A percentile compares a stretch with the other conserved stretches of the same genome.
Evolutionary conservation across 92 coral and sea anemone species (phyloP).

Genomic region (Epizoanthus stellaris): DNA sequence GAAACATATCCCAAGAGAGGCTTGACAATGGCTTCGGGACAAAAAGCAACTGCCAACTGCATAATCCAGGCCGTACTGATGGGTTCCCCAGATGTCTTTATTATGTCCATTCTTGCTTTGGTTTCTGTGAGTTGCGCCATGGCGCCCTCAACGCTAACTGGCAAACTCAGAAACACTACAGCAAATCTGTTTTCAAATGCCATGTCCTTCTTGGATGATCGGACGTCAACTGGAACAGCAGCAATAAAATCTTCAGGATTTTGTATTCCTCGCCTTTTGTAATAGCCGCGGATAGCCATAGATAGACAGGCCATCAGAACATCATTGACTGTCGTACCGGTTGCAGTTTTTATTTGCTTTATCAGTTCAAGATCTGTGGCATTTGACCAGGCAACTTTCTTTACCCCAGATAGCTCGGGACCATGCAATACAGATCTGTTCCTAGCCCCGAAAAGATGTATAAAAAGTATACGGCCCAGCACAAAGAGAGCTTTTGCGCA

Average conservation of each 20-base stretch:
- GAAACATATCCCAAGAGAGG: constrained; percentile 56
- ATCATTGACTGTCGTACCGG: constrained; percentile 94
- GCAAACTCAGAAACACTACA: constrained; percentile 67
- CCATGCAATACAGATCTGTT: constrained; percentile 87
- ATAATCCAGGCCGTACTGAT: constrained; percentile 68
- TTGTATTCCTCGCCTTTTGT: constrained; percentile 71
- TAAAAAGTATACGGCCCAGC: constrained; percentile 51
- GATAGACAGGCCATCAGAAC: constrained; percentile 87
- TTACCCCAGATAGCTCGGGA: constrained; percentile 71
- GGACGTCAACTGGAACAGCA: constrained; percentile 86
- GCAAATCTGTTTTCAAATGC: constrained; percentile 83
- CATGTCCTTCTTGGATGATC: constrained; percentile 50
- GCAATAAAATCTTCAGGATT: constrained; percentile 80
- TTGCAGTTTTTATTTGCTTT: constrained; percentile 76
- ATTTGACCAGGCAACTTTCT: constrained; percentile 82
- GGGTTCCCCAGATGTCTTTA: constrained; percentile 87
- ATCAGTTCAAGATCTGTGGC: constrained; percentile 71
- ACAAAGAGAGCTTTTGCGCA: constrained; percentile 67
- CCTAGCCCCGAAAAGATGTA: constrained; percentile 42
- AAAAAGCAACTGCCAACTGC: constrained; percentile 59
- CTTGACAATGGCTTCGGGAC: constrained; percentile 67
- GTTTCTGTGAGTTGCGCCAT: constrained; percentile 72
- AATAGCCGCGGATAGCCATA: constrained; percentile 78
- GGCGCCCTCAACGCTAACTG: constrained; percentile 66
- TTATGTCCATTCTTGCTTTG: constrained; percentile 76